Conservation (phyloP, 2,113 vertebrate species). For the Suncus etruscus region DNA sequence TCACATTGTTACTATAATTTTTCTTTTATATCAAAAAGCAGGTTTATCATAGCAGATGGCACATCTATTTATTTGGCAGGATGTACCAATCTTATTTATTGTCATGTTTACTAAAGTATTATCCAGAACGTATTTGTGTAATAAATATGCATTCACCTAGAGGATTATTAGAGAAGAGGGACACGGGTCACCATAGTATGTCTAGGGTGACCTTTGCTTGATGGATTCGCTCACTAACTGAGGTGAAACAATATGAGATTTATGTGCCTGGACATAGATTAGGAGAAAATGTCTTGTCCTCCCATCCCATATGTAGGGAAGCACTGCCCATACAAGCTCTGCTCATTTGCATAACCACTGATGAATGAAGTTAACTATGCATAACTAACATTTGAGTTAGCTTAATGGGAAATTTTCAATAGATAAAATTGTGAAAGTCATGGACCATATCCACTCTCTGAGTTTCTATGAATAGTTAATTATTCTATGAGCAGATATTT, state of each 20-base stretch:
- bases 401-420: constrained; percentile 30
- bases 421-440: constrained; percentile 24
- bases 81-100: neutral
- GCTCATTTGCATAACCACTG: neutral
- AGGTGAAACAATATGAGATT: neutral
- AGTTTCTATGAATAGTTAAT: neutral
- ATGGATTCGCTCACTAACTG: neutral
- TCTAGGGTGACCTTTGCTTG: neutral
- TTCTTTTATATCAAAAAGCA: constrained; percentile 34
- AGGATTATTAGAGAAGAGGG: constrained; percentile 18
- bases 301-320: neutral
- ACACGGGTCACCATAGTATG: neutral
- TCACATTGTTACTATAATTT: neutral
- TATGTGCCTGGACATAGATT: constrained; percentile 5
- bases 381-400: constrained; percentile 26
- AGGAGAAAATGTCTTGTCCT: neutral
- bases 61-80: constrained; percentile 43
- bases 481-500: neutral
- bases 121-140: neutral
- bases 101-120: constrained; percentile 19
- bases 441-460: neutral
- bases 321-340: neutral
- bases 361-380: neutral
- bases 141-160: constrained; percentile 40
- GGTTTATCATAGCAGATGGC: constrained; percentile 37